A percentile compares a stretch with the other conserved stretches of the same genome.
These are phyloP conservation scores for Eubasilissa splendida DNA, from an alignment of 2,888 invertebrate species.

Conservation along the genomic window DNA sequence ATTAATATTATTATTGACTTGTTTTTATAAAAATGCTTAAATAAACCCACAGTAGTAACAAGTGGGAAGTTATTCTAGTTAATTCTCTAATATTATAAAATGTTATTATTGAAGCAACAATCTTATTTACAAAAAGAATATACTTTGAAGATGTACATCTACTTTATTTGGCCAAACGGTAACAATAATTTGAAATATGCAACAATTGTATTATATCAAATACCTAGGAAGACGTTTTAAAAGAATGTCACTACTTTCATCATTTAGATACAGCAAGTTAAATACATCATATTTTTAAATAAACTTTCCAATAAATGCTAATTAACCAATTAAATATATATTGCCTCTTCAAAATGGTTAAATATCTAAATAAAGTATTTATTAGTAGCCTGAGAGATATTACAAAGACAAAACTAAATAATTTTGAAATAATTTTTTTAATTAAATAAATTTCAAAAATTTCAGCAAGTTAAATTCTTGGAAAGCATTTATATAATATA, in stretches of 20 bases:
- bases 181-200: conserved; percentile 50
- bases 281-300: not conserved
- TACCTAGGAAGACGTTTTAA: conserved; percentile 55
- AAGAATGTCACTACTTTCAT: conserved; percentile 50
- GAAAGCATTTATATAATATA: too few relatives aligned
- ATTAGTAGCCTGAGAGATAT: too few relatives aligned
- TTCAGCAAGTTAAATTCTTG: too few relatives aligned
- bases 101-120: conserved; percentile 51
- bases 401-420: too few relatives aligned
- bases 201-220: conserved; percentile 44
- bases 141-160: conserved; percentile 48
- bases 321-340: not conserved
- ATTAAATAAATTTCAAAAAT: too few relatives aligned
- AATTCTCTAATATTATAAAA: conserved; percentile 45
- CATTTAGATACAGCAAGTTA: conserved; percentile 35
- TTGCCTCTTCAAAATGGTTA: too few relatives aligned
- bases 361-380: too few relatives aligned
- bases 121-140: conserved; percentile 49
- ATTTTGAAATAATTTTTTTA: too few relatives aligned
- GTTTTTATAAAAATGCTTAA: conserved; percentile 51
- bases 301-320: not conserved
- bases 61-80: conserved; percentile 41
- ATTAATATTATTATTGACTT: conserved; percentile 55
- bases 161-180: conserved; percentile 55
- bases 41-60: conserved; percentile 34